phyloP scores from a whole-genome alignment of 2,888 invertebrate genomes.

The Cheiracanthium punctorium region DNA sequence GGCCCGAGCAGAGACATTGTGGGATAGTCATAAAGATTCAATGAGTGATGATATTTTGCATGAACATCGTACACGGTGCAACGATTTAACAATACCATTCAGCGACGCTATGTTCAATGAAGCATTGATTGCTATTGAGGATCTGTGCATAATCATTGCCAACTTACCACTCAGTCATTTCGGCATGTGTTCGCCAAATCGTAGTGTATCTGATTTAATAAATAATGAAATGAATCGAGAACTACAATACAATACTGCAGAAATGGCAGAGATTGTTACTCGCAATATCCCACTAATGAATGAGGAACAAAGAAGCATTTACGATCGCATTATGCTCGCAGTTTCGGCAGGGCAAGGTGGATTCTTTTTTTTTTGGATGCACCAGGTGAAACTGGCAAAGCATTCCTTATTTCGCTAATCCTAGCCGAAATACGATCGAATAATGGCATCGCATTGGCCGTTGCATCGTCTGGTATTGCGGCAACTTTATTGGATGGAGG shows the following conservation, averaged over 20 bases:
- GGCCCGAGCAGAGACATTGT: too few species aligned
- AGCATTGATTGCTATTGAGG: conserved; percentile 41
- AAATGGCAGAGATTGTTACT: too few species aligned
- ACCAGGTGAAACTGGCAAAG: neutral
- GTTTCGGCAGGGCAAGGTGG: too few species aligned
- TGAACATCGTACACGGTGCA: conserved; percentile 12
- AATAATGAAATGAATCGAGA: too few species aligned
- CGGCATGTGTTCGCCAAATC: too few species aligned
- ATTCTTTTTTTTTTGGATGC: conserved; percentile 1
- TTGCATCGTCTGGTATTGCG: neutral
- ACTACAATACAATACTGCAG: too few species aligned
- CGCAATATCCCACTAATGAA: too few species aligned
- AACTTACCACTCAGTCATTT: too few species aligned
- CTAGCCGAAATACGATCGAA: neutral
- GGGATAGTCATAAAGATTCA: too few species aligned
- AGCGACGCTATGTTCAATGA: conserved; percentile 35
- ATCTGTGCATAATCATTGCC: conserved; percentile 38
- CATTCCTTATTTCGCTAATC: neutral
- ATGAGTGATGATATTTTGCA: neutral
- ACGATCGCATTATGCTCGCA: too few species aligned
- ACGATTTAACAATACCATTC: conserved; percentile 25
- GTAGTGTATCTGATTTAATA: too few species aligned
- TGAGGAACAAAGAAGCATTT: too few species aligned
- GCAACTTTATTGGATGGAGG: neutral
- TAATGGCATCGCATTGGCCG: neutral